Base-by-base conservation (phyloP, 2,888 invertebrate species). In the Pyralis farinalis region DNA sequence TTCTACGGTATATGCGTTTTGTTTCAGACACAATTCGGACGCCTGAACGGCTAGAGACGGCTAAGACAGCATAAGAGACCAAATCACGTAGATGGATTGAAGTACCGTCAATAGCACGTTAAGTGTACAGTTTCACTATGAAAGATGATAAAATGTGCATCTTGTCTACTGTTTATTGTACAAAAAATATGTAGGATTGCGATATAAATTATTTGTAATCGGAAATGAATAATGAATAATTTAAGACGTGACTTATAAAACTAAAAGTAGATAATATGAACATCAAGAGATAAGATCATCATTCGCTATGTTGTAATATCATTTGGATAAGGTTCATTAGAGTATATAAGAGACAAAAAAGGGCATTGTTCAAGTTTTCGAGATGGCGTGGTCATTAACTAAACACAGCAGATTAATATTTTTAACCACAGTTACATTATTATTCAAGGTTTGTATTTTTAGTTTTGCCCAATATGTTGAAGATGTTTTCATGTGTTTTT, bases 261-360 rank as follows among this genome's bases (percentile, higher is more conserved):
- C 51, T 61, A 57, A 55, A 51, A 60, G 29, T 32, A 60, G 71
- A 72, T 68, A 71, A 54, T 46, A 51, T 34, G 44, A 34, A 45
- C 38, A 38, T 44, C 43, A 52, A 49, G 49, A 46, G 53, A 59
- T 16, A 16, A 16, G 16, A 16, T 16, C 16, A 63, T 65, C 46
- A 45, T 58, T 47, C 44, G 33, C 45, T 49, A 65, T 65, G 67
- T 48, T 55, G 57, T 51, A 58, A 69, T 54, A 65, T 63, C 51
- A 22, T 55, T 20, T 34, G 29, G 46, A 49, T 34, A 44, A 61
- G 71, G 71, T 72, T 73, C 71, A 61, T 61, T 61, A 58, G 67
- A 58, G 55, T 68, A 71, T 74, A 72, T 70, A 73, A 70, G 57
- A 70, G 56, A 61, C 57, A 45, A 49, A 44, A 51, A 46, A 39